phyloP scores from a whole-genome alignment of 2,113 vertebrate species.

The Isurus oxyrinchus region DNA sequence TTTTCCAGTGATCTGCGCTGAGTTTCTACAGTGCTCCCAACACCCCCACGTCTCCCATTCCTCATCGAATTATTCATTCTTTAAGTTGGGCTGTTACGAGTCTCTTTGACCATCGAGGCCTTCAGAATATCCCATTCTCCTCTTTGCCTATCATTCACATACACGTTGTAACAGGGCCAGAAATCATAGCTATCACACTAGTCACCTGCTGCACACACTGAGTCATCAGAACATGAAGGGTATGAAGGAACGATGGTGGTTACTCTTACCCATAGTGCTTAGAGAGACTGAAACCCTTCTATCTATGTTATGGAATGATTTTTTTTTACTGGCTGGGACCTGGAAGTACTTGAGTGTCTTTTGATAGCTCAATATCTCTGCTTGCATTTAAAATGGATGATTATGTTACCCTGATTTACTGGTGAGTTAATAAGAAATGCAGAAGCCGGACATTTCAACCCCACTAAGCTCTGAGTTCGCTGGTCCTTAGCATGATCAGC shows the following conservation, averaged over 20 bases:
- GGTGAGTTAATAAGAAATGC: background rate
- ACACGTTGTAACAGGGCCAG: background rate
- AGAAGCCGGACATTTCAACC: background rate
- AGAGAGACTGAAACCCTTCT: background rate
- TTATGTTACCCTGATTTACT: background rate
- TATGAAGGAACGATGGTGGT: background rate
- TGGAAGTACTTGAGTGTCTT: background rate
- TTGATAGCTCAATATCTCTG: background rate
- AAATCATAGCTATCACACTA: background rate
- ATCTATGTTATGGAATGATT: background rate
- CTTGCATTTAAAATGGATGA: too few species aligned
- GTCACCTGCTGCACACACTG: too few species aligned
- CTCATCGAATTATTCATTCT: background rate
- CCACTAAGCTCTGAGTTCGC: background rate
- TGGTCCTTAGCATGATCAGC: background rate
- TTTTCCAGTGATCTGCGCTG: too few species aligned
- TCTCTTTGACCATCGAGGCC: background rate
- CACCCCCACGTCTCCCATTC: too few species aligned
- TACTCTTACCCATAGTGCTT: background rate
- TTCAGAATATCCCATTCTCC: background rate
- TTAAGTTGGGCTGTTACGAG: background rate
- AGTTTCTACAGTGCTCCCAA: too few species aligned
- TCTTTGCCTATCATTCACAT: background rate
- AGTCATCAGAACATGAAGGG: background rate
- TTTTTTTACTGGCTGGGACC: background rate